Evolutionary conservation across 2,113 vertebrate genomes (phyloP).

Genomic region (Triplophysa siluroides): DNA sequence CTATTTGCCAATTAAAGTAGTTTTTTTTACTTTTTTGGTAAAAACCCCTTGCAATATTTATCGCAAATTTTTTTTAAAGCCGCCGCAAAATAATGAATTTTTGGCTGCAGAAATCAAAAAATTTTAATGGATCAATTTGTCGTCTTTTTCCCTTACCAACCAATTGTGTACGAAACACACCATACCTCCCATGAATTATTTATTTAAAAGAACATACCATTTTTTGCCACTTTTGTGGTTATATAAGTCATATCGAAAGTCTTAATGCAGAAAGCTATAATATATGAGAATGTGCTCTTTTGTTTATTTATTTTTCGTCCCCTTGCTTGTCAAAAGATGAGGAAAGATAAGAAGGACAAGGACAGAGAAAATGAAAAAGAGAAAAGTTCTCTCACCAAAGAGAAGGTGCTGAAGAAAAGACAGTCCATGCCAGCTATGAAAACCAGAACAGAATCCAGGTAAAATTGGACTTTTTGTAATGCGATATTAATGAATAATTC

Average conservation of each 20-base stretch:
- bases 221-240: no score
- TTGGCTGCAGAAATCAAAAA: no score
- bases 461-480: background rate
- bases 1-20: no score
- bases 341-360: slow-evolving; percentile 96
- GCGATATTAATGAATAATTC: background rate
- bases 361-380: slow-evolving; percentile 94
- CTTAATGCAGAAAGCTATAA: background rate
- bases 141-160: no score
- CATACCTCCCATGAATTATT: no score
- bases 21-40: no score
- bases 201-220: no score
- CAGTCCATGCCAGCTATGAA: slow-evolving; percentile 81
- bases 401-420: slow-evolving; percentile 88
- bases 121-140: no score
- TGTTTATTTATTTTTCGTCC: background rate
- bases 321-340: slow-evolving; percentile 72
- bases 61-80: no score
- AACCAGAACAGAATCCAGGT: slow-evolving; percentile 73
- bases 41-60: no score
- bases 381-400: slow-evolving; percentile 84
- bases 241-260: background rate
- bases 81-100: no score
- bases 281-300: background rate
- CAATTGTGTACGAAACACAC: no score